Conservation (phyloP, 2,113 vertebrate genomes). For the Campylorhamphus procurvoides region DNA sequence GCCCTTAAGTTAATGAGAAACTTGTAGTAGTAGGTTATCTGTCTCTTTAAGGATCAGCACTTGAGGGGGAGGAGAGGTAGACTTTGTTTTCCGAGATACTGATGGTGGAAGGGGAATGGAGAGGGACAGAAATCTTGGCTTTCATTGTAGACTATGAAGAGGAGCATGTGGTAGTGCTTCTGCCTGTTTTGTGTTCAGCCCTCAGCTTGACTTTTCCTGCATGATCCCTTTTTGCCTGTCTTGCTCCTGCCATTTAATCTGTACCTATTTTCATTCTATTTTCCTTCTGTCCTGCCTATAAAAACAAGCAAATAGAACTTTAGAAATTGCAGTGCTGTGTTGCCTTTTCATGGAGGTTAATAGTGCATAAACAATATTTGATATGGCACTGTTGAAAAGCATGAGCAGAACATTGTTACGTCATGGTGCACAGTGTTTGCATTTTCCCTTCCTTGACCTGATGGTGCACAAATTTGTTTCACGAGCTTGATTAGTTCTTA, state of each 20-base stretch:
- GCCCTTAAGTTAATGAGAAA: background rate
- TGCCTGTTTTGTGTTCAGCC: background rate
- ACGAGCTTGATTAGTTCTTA: background rate
- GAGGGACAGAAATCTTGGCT: background rate
- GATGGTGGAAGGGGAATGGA: background rate
- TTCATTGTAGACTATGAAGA: background rate
- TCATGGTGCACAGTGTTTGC: accelerated
- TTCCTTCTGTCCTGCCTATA: background rate
- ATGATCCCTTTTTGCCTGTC: background rate
- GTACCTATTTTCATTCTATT: background rate
- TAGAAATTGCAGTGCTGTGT: background rate
- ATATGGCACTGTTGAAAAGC: background rate
- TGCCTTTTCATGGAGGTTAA: background rate
- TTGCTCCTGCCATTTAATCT: background rate
- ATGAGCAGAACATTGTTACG: background rate
- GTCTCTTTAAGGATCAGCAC: background rate
- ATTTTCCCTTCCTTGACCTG: background rate
- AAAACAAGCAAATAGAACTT: background rate
- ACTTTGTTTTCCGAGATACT: background rate
- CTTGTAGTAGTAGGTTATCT: background rate
- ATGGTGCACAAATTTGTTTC: background rate
- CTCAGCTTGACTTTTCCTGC: background rate
- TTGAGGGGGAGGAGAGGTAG: background rate
- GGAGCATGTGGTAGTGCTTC: background rate
- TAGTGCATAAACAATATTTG: background rate